A percentile compares a stretch with the other conserved stretches of the same genome.
Conservation (phyloP, 92 coral and sea anemone genomes). For the Micromussa lordhowensis region DNA sequence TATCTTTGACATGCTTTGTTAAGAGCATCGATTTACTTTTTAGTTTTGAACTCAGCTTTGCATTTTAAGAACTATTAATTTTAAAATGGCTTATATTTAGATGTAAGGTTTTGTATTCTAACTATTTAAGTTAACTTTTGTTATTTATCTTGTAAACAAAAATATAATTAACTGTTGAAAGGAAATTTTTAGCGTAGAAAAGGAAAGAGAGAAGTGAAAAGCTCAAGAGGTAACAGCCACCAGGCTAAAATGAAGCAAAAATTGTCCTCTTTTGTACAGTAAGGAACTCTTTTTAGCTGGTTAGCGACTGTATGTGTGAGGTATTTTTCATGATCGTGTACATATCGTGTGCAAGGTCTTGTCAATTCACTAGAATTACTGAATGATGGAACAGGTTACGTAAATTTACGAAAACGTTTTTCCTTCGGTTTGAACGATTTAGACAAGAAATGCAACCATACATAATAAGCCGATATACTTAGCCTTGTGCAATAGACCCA, state of each 20-base stretch:
- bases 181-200: neutral
- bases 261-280: neutral
- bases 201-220: neutral
- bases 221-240: neutral
- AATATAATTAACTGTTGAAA: neutral
- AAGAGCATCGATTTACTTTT: neutral
- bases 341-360: neutral
- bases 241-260: neutral
- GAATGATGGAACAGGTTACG: neutral
- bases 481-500: neutral
- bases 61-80: neutral
- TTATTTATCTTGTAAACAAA: neutral
- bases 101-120: neutral
- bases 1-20: neutral
- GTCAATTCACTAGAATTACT: neutral
- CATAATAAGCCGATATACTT: neutral
- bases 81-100: no score
- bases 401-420: neutral
- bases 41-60: neutral
- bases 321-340: neutral
- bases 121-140: neutral
- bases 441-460: neutral
- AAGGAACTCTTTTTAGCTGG: neutral
- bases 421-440: neutral
- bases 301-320: neutral